Evolutionary conservation across 2,797 vertebrate species (phyloP), one percentile per base, ranked within the genome.

Genomic region (Aselliscus stoliczkanus): DNA sequence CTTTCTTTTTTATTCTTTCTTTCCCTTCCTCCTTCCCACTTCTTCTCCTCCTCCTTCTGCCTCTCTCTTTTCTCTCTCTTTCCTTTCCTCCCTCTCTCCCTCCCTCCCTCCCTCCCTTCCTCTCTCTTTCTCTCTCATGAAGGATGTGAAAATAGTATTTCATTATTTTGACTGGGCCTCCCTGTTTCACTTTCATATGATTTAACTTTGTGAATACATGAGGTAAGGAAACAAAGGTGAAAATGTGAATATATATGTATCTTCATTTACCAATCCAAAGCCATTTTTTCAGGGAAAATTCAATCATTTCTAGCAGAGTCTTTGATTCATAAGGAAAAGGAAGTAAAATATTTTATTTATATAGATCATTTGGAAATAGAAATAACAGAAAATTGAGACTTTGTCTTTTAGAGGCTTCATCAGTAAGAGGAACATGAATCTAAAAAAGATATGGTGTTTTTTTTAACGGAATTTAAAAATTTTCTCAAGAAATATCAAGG

Each of bases 301-400:
- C 58, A 96, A 86, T 47, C 44, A 97, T 95, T 95, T 90, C 70
- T 89, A 84, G 79, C 80, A 97, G 37, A 95, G 75, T 96, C 98
- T 97, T 97, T 98, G 94, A 97, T 97, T 98, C 96, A 95, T 96
- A 96, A 96, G 90, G 37, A 86, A 79, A 97, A 97, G 92, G 58
- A 91, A 67, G 81, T 96, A 4, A 87, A 83, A 64, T 89, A 94
- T 95, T 70, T 96, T 52, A 93, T 87, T 94, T 97, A 62, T 18
- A 54, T 21, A 69, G 34, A 75, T 44, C 39, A 27, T 25, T 37
- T 69, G 42, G 25, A 42, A 37, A 34, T 1, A 60, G 47, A 80
- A 75, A 44, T 70, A 39, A 79, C 23, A 73, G 39, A 72, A 13
- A 39, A 44, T 21, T 10, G 37, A 54, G 64, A 64, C 4, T 4